Evolutionary conservation across 1,140 invertebrate species (phyloP), one percentile per base, ranked within the genome.

Genomic region (Drosophila bocqueti): DNA sequence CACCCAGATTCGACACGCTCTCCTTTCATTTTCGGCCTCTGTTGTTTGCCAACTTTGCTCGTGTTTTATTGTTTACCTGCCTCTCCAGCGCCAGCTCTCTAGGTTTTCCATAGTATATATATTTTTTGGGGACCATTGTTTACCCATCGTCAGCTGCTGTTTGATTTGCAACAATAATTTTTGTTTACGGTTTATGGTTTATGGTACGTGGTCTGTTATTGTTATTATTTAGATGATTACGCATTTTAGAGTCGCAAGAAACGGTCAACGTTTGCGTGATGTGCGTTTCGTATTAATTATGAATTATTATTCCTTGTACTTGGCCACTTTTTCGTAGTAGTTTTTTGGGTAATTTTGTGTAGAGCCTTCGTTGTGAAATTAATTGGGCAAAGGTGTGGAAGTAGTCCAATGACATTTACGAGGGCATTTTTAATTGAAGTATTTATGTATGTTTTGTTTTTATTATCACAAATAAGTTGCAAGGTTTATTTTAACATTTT

Each of bases 201-300:
- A 57, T 57, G 54, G 36, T 57, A 76, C 76, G 83, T 83, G 76
- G 43, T 71, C 71, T 63, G 69, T 67, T 72, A 62, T 81, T 81
- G 62, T 83, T 87, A 73, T 71, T 78, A 69, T 63, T 83, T 62
- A 65, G 65, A 80, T 80, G 83, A 87, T 89, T 87, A 74, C 73
- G 72, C 73, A 57, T 61, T 87, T 87, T 80, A 69, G 67, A 55
- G 72, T 34, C 42, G 61, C 49, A 62, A 52, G 29, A 78, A 68
- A 66, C 60, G 31, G 29, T 47, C 60, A 82, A 75, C 26, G 21
- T 57, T 46, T 74, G 50, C 83, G 79, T 83, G 83, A 87, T 87
- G 54, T 68, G 80, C 84, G 66, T 73, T 68, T 62, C 43, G 46
- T 73, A 80, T 83, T 76, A 86, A 86, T 87, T 83, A 79, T 73